phyloP scores from a whole-genome alignment of 2,888 invertebrate species.

The Pyrrhia umbra region DNA sequence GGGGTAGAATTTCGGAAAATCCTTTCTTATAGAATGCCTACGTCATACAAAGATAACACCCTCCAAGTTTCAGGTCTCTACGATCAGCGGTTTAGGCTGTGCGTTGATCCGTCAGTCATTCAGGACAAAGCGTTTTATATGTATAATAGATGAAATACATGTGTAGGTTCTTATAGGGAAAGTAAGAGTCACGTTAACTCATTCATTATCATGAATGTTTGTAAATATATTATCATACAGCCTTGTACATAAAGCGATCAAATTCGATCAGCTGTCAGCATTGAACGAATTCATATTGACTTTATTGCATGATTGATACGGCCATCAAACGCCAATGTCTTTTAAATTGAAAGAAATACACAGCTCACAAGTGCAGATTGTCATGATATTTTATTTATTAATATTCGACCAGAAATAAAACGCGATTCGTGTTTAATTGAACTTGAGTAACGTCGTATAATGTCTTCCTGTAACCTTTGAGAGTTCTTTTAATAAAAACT shows the following conservation, averaged over 20 bases:
- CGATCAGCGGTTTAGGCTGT: too few species aligned
- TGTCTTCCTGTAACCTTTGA: too few species aligned
- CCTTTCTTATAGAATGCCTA: too few species aligned
- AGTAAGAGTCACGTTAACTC: neutral
- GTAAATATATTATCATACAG: neutral
- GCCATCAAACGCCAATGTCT: constrained; percentile 36
- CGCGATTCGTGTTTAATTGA: constrained; percentile 5
- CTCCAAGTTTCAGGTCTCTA: too few species aligned
- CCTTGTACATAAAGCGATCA: neutral
- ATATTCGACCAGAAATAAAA: constrained; percentile 15
- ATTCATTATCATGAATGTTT: neutral
- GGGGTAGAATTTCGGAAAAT: too few species aligned
- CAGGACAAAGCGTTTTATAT: too few species aligned
- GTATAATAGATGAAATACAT: too few species aligned
- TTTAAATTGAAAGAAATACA: constrained; percentile 7
- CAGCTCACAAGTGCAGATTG: constrained; percentile 16
- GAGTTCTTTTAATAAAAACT: too few species aligned
- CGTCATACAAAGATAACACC: too few species aligned
- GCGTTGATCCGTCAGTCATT: too few species aligned
- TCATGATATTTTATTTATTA: constrained; percentile 31
- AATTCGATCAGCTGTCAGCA: constrained; percentile 21
- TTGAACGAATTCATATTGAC: constrained; percentile 26
- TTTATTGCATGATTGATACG: constrained; percentile 42
- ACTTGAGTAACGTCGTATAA: neutral
- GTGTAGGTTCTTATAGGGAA: too few species aligned